Evolutionary conservation across 2,888 invertebrate genomes (phyloP), one percentile per base, ranked within the genome.

Genomic region (Mythimna impura): DNA sequence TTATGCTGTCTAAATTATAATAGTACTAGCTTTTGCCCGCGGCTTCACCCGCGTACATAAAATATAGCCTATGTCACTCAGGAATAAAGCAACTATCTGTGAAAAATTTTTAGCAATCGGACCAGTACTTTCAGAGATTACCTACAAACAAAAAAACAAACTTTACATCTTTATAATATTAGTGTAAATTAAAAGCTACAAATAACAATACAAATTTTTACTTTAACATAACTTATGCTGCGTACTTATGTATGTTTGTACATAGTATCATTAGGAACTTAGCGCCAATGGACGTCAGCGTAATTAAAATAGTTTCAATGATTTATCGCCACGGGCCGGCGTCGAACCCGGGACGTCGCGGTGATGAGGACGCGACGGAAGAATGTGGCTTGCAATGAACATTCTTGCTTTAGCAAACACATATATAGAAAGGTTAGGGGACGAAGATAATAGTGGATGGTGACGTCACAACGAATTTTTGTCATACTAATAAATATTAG

Each of bases 221-320:
- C 6, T 2, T 60, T 20, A 47, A 47, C 17, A 47, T 47, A 47
- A 47, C 5, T 17, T 47, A 47, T 2, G 3, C 7, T 60, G 3
- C 30, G 10, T 52, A 20, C 30, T 7, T 60, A 14, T 22, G 30
- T 55, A 5, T 36, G 47, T 61, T 10, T 70, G 69, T 80, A 34
- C 62, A 34, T 22, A 66, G 58, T 58, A 34, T 1, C 36, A 54
- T 73, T 73, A 54, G 40, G n/a, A 71, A 81, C 73, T 73, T 22
- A 47, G 52, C 20, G 22, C 55, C 60, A 71, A 43, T 80, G 57
- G 73, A 81, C 75, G 82, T 74, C 71, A 43, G 75, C 30, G 82
- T 88, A 88, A 88, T 88, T 87, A 88, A 88, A 88, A 88, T 88
- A 88, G 88, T 88, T 86, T 75, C 69, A 78, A 76, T 84, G 82